phyloP scores from a whole-genome alignment of 2,888 invertebrate species.

The Ectobius pallidus region DNA sequence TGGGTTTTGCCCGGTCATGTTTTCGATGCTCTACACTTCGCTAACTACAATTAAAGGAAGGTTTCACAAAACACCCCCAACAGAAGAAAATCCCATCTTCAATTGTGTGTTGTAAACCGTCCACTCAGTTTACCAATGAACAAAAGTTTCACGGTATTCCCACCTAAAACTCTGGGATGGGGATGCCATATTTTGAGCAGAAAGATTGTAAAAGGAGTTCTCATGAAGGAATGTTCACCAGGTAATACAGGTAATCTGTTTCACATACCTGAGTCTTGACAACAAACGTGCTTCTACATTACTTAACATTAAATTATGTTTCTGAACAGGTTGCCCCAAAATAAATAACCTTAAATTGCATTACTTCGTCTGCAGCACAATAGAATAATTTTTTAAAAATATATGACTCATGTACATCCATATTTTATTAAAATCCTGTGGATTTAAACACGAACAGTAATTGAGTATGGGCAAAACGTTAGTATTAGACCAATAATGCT shows the following conservation, averaged over 20 bases:
- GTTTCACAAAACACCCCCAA: background rate
- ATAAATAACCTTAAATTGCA: too few species aligned
- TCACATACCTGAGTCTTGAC: background rate
- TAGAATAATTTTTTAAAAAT: too few species aligned
- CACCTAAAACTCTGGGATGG: too few species aligned
- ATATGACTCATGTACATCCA: too few species aligned
- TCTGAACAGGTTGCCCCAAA: too few species aligned
- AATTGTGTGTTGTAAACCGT: slow-evolving; percentile 1
- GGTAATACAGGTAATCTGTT: slow-evolving; percentile 5
- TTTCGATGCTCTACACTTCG: background rate
- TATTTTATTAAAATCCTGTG: too few species aligned
- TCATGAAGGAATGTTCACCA: background rate
- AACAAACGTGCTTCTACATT: background rate
- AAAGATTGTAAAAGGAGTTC: background rate
- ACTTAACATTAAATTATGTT: background rate
- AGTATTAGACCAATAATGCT: too few species aligned
- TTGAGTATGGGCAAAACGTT: too few species aligned
- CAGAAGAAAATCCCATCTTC: background rate
- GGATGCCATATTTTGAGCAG: background rate
- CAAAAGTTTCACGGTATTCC: too few species aligned
- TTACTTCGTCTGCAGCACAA: too few species aligned
- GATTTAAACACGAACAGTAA: too few species aligned
- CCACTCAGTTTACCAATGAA: background rate
- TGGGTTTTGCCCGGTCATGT: background rate
- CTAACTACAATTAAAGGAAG: background rate